Percentiles rank a stretch among this genome's conserved stretches.
These are phyloP conservation scores for Agapornis roseicollis DNA, from an alignment of 2,113 vertebrate genomes.

Conservation along the genomic window DNA sequence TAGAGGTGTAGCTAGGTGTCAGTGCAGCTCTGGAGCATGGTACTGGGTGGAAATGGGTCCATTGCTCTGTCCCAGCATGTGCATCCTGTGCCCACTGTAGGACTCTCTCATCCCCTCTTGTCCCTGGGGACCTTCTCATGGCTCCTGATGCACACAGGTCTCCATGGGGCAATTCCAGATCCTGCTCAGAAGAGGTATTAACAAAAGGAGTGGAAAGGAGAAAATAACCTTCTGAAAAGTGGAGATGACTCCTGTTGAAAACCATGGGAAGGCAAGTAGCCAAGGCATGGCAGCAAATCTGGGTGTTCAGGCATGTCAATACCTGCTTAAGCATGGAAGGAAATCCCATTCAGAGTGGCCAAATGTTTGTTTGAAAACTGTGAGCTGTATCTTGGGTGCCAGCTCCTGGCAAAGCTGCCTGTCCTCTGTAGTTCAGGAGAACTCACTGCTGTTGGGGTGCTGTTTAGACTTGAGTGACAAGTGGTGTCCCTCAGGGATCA, in stretches of 20 bases:
- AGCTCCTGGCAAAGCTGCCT: not conserved
- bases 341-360: not conserved
- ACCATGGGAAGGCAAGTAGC: not conserved
- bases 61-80: not conserved
- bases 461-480: not conserved
- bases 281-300: not conserved
- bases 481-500: too few species aligned
- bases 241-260: not conserved
- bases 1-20: too few species aligned
- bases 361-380: not conserved
- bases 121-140: accelerated
- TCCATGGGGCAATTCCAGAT: not conserved
- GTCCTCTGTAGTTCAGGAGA: not conserved
- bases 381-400: not conserved
- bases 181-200: not conserved
- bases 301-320: not conserved
- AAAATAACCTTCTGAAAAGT: not conserved
- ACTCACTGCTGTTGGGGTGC: accelerated
- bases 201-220: not conserved
- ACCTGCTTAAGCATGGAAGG: not conserved
- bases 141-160: not conserved
- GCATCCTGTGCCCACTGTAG: not conserved
- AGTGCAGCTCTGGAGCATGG: not conserved
- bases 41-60: not conserved
- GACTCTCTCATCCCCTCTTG: not conserved